Evolutionary conservation across 2,113 vertebrate species (phyloP), one percentile per base, ranked within the genome.

Genomic region (Trematomus loennbergii): DNA sequence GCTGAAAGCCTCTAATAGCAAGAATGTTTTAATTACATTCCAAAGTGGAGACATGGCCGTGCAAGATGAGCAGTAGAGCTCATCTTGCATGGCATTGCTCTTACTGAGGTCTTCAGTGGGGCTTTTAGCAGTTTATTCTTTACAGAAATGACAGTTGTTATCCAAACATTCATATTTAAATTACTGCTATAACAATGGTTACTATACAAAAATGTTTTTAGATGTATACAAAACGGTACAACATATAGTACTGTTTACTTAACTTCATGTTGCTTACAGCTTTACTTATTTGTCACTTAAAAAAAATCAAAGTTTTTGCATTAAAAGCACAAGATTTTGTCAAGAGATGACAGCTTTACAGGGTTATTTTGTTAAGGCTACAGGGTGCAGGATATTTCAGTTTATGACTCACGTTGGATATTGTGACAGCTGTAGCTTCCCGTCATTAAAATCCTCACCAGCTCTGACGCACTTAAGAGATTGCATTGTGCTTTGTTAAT

Each of bases 11-110:
- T 83, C 79, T 17, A n/a, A 75, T 68, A 57, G 76, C 74, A 89
- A 69, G 70, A 90, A 90, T 88, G 79, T 89, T 88, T 91, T 87
- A 90, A 90, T 92, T 80, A 71, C 86, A 82, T 88, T 90, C 86
- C 86, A 78, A 40, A 81, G 68, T 55, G 77, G 72, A 84, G 78
- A 69, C 78, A 3, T 59, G 62, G 67, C 29, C 6, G 2, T 4
- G 29, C 29, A 29, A 29, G 29, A 29, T 29, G 33, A 33, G 59
- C 72, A 61, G 63, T 64, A 68, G 67, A 64, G 67, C 76, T 83
- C 74, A n/a, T 82, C 79, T 60, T 70, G 18, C 22, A 43, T 8
- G 10, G 82, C 66, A 66, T 72, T 70, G 72, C 85, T 82, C 45
- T 66, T 49, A 50, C 3, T 55, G 12, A 46, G 9, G n/a, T 43